These are phyloP conservation scores for Brachyalestes nurse DNA, from an alignment of 2,797 vertebrate species.

Conservation along the genomic window DNA sequence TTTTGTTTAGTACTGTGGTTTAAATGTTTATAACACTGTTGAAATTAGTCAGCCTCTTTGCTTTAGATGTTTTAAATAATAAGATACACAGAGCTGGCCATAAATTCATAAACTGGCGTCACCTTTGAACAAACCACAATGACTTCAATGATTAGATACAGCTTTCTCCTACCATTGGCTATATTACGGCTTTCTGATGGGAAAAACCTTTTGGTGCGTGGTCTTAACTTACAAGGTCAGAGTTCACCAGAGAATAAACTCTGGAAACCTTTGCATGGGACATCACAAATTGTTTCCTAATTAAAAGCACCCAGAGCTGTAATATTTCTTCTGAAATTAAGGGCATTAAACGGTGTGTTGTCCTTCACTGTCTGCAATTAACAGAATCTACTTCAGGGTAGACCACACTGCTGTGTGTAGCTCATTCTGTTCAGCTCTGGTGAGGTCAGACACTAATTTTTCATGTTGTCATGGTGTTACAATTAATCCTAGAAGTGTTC, in stretches of 20 bases:
- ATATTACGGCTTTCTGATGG: not conserved
- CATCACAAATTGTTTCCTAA: not conserved
- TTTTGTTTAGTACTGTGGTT: not conserved
- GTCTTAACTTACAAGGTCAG: not conserved
- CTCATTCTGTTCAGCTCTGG: not conserved
- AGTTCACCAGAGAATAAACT: not conserved
- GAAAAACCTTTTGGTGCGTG: not conserved
- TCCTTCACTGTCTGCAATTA: conserved; percentile 10
- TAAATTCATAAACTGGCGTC: not conserved
- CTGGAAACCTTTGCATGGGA: not conserved
- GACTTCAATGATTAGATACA: not conserved
- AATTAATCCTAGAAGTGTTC: too few species aligned
- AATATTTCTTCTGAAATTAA: not conserved
- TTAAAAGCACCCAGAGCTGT: not conserved
- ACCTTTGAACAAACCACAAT: conserved; percentile 9
- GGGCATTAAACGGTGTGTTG: not conserved
- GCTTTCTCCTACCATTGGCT: not conserved
- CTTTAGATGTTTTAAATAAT: not conserved
- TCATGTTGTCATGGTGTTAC: too few species aligned
- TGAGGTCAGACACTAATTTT: not conserved
- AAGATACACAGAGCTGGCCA: not conserved
- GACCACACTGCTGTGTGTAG: not conserved
- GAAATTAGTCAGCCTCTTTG: not conserved
- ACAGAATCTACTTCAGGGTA: not conserved
- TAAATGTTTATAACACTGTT: not conserved